Evolutionary conservation across 2,888 invertebrate genomes (phyloP).

Genomic region (Sarcophaga caerulescens): DNA sequence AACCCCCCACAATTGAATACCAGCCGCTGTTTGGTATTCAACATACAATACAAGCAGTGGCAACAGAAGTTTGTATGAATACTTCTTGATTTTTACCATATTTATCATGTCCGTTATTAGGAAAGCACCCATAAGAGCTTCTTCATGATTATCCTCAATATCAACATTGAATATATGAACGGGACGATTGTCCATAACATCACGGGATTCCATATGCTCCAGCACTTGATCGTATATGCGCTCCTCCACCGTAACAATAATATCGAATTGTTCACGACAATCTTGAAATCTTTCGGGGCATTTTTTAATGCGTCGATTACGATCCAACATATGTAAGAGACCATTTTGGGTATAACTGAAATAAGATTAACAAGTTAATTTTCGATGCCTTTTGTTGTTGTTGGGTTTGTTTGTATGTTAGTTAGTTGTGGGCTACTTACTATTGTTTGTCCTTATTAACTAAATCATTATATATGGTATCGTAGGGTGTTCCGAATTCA

Average conservation of each 20-base stretch:
- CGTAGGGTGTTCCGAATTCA: constrained; percentile 97
- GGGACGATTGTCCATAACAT: constrained; percentile 90
- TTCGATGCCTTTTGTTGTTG: neutral
- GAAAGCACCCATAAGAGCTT: constrained; percentile 99
- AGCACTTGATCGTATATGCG: constrained; percentile 99
- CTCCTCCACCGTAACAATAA: constrained; percentile 98
- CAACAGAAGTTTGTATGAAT: constrained; percentile 51
- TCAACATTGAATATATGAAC: constrained; percentile 99
- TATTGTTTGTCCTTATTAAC: constrained; percentile 93
- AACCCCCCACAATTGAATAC: constrained; percentile 9
- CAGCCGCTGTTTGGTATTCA: constrained; percentile 27
- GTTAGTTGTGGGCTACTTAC: constrained; percentile 81
- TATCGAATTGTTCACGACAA: constrained; percentile 94
- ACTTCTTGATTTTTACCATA: constrained; percentile 83
- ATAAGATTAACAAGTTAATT: constrained; percentile 26
- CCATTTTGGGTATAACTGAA: constrained; percentile 97
- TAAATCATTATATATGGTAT: constrained; percentile 97
- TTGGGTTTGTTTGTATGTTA: too few relatives aligned
- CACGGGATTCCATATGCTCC: constrained; percentile 93
- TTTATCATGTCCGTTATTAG: constrained; percentile 97
- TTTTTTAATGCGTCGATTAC: constrained; percentile 96
- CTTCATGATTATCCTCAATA: constrained; percentile 99
- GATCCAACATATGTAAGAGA: constrained; percentile 97
- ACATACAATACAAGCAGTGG: constrained; percentile 41
- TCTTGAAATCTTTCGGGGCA: constrained; percentile 97